phyloP scores from a whole-genome alignment of 2,113 vertebrate genomes.

The Leiothrix lutea region DNA sequence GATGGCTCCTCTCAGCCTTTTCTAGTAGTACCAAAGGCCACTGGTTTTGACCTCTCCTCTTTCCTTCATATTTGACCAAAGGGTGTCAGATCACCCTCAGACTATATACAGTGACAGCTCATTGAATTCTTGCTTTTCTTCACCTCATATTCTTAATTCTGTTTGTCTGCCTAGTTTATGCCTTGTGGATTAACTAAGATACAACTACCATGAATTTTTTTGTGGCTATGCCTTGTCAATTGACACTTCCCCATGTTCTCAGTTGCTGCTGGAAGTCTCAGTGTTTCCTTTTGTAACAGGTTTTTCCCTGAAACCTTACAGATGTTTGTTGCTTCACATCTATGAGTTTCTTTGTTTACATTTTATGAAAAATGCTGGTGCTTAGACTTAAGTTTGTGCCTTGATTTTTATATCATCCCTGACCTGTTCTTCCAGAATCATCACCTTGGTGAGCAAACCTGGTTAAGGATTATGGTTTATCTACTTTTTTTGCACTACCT shows the following conservation, averaged over 20 bases:
- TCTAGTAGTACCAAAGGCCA: neutral
- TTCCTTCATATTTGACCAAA: neutral
- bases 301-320: neutral
- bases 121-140: neutral
- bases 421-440: constrained; percentile 20
- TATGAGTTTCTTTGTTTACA: neutral
- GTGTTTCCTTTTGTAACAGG: neutral
- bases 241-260: neutral
- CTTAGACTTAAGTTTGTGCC: constrained; percentile 30
- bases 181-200: neutral
- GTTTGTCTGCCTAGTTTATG: neutral
- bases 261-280: neutral
- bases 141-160: neutral
- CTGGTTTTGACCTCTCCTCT: neutral
- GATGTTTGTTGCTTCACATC: neutral
- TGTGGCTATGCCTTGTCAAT: neutral
- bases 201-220: neutral
- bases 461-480: neutral
- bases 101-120: neutral
- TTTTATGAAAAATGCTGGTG: constrained; percentile 4
- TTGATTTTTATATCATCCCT: constrained; percentile 15
- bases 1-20: neutral
- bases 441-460: neutral
- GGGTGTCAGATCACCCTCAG: neutral
- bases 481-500: constrained; percentile 33